Percentiles rank a stretch among this genome's conserved stretches.
phyloP scores from a whole-genome alignment of 2,113 vertebrate species.

The Megaceryle maxima region DNA sequence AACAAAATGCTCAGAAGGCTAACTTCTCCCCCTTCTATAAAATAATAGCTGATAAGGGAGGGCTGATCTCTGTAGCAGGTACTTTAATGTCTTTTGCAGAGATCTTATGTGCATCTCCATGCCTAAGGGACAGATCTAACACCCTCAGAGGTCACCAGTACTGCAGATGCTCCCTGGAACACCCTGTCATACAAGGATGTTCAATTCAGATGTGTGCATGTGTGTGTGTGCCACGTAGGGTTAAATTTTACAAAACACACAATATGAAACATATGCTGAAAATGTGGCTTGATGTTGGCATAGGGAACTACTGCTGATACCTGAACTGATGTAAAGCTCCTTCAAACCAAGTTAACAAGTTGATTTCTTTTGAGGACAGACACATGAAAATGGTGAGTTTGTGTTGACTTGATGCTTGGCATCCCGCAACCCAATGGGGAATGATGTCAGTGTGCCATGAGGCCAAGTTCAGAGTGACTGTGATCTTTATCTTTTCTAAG shows the following conservation, averaged over 20 bases:
- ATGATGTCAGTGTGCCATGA: background rate
- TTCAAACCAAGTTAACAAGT: background rate
- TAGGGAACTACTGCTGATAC: background rate
- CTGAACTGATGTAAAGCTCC: background rate
- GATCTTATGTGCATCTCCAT: fast-evolving
- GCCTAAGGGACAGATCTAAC: background rate
- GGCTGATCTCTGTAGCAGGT: background rate
- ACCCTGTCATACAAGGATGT: fast-evolving
- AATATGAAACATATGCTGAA: background rate
- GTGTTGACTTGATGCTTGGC: background rate
- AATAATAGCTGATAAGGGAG: background rate
- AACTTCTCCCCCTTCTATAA: background rate
- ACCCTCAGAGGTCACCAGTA: background rate
- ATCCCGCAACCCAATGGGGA: fast-evolving
- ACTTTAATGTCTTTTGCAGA: background rate
- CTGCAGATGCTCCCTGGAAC: background rate
- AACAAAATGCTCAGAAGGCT: background rate
- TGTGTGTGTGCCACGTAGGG: fast-evolving
- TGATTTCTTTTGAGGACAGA: background rate
- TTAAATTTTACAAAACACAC: background rate
- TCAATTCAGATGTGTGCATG: background rate
- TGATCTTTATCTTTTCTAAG: background rate
- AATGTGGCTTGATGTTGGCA: background rate
- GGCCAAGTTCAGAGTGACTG: background rate
- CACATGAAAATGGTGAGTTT: background rate